These are phyloP conservation scores for Echinarachnius parma DNA, from an alignment of 53 echinoderm and acorn worm genomes.

Conservation along the genomic window DNA sequence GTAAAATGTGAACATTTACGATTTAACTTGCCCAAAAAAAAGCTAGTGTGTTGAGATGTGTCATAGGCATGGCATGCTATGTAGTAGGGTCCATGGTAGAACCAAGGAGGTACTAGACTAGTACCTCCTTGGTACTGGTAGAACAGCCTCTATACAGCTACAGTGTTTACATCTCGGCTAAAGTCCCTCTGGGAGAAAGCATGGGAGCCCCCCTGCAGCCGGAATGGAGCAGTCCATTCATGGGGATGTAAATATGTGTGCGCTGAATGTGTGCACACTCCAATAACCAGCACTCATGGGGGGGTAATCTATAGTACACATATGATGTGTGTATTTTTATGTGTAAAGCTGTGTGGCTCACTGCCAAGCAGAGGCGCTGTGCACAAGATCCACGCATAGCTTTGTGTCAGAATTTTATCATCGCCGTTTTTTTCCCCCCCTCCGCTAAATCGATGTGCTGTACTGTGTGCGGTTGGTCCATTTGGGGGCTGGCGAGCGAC, in stretches of 20 bases:
- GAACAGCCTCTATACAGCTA: too few species aligned
- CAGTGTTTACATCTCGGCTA: constrained; percentile 44
- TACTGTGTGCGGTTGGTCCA: constrained; percentile 18
- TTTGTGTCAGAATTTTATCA: constrained; percentile 29
- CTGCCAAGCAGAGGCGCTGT: background rate
- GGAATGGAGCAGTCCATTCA: constrained; percentile 52
- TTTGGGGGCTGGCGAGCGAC: constrained; percentile 39
- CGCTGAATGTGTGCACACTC: constrained; percentile 50
- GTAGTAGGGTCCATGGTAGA: too few species aligned
- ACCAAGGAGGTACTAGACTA: too few species aligned
- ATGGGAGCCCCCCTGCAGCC: constrained; percentile 39
- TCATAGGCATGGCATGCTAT: too few species aligned
- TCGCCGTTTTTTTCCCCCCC: background rate
- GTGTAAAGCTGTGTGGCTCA: constrained; percentile 43
- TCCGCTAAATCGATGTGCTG: background rate
- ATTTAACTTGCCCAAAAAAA: too few species aligned
- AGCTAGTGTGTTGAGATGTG: too few species aligned
- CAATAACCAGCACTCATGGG: constrained; percentile 59
- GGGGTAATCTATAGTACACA: constrained; percentile 65
- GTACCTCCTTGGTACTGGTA: too few species aligned
- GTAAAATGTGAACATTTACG: too few species aligned
- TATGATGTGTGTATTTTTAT: constrained; percentile 49
- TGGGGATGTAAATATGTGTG: constrained; percentile 63
- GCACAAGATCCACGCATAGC: constrained; percentile 14
- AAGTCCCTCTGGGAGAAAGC: constrained; percentile 8